phyloP scores from a whole-genome alignment of 1,140 invertebrate genomes.

The Panagrolaimus sp. region DNA sequence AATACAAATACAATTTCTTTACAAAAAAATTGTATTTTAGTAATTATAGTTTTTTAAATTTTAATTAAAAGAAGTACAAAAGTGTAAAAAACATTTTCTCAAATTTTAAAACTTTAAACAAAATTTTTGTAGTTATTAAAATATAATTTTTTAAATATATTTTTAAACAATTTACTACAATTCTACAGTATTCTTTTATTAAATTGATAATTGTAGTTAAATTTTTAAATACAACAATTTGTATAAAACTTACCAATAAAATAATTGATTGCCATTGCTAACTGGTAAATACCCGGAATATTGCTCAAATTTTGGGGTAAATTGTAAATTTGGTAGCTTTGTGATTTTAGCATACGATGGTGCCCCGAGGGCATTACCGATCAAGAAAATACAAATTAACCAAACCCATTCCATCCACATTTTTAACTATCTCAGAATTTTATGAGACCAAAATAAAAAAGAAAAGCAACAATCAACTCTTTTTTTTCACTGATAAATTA shows the following conservation, averaged over 20 bases:
- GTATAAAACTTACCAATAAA: constrained; percentile 9
- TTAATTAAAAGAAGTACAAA: too few relatives aligned
- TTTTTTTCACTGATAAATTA: too few relatives aligned
- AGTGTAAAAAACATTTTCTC: too few relatives aligned
- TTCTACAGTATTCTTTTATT: neutral
- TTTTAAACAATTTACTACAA: neutral
- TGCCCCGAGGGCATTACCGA: neutral
- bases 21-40: neutral
- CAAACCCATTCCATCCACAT: constrained; percentile 14
- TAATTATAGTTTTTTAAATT: too few relatives aligned
- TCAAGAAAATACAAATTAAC: neutral
- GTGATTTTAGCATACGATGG: neutral
- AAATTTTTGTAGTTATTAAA: neutral
- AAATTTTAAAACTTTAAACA: too few relatives aligned
- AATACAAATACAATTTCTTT: neutral
- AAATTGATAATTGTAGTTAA: too few relatives aligned
- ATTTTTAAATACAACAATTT: neutral
- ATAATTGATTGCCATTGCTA: constrained; percentile 13
- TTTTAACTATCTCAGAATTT: neutral
- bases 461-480: too few relatives aligned
- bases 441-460: too few relatives aligned
- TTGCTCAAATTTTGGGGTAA: neutral
- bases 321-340: constrained; percentile 4
- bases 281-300: constrained; percentile 14
- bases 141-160: constrained; percentile 4